Percentiles rank a stretch among this genome's conserved stretches.
Evolutionary conservation across 1,140 invertebrate species (phyloP).

Genomic region (Macrobrachium rosenbergii): DNA sequence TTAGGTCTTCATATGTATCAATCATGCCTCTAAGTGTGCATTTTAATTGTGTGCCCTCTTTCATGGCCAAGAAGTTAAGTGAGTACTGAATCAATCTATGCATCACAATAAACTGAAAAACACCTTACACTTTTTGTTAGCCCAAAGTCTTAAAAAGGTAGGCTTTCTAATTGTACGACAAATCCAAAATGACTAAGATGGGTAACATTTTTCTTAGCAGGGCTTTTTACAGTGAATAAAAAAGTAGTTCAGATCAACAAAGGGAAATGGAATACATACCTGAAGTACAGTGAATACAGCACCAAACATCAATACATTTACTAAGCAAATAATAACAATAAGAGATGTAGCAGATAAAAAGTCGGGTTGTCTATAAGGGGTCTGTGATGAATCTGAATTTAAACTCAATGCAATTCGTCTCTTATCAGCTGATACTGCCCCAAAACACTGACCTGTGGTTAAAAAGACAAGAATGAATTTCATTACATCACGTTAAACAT

Average conservation of each 20-base stretch:
- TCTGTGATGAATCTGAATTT: conserved; percentile 18
- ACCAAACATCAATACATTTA: conserved; percentile 57
- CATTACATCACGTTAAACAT: not conserved
- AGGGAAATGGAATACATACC: conserved; percentile 27
- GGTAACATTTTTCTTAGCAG: not conserved
- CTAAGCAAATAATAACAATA: conserved; percentile 46
- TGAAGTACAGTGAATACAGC: conserved; percentile 56
- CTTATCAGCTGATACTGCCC: conserved; percentile 53
- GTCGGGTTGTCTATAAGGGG: conserved; percentile 26
- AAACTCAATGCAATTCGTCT: conserved; percentile 48
- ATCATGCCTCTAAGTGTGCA: too few relatives aligned
- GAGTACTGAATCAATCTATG: too few relatives aligned
- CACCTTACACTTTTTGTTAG: too few relatives aligned
- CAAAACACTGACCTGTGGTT: conserved; percentile 40
- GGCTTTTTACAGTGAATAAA: not conserved
- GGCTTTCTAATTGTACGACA: too few relatives aligned
- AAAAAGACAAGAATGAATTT: not conserved
- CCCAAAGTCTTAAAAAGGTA: too few relatives aligned
- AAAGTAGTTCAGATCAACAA: not conserved
- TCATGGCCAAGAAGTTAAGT: too few relatives aligned
- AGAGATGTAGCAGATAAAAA: conserved; percentile 43
- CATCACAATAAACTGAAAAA: too few relatives aligned
- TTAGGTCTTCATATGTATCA: too few relatives aligned
- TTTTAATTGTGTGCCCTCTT: too few relatives aligned
- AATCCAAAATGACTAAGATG: not conserved